Evolutionary conservation across 2,888 invertebrate genomes (phyloP), one percentile per base, ranked within the genome.

Genomic region (Spialia ferax): DNA sequence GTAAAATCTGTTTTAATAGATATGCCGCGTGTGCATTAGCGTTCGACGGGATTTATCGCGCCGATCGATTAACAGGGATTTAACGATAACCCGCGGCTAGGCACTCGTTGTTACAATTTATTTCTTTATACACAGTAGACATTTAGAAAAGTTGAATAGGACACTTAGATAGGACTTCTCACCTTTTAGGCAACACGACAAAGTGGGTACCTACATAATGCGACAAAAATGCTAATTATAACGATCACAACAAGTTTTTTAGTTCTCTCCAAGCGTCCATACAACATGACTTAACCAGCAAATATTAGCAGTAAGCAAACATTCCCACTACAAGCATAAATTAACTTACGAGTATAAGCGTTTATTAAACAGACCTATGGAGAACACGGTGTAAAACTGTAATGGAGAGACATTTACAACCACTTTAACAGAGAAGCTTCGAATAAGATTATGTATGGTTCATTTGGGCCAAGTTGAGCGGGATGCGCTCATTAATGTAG

Each of bases 401-500:
- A 66, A 60, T 63, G 55, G 35, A 29, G 45, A 18, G 56, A 59
- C 57, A 52, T 69, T 69, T 59, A 68, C 63, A 63, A 68, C 35
- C 61, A 48, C 45, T 48, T 63, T 56, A 63, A 68, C 50, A 52
- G 35, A 38, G 62, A 57, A 29, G 38, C 22, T 38, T 62, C 57
- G 42, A 52, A 50, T 50, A 38, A 38, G 50, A 56, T 68, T 68
- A 63, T 68, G 63, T 68, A 64, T 66, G 67, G 68, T 68, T 72
- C 70, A 75, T 77, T 77, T 74, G 70, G 76, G 75, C 73, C 79
- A 78, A 71, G 71, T 72, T 76, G 79, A 83, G 80, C 84, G 84
- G 87, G 84, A 87, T 85, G 80, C 84, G 86, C 77, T 87, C 87
- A 84, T 88, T 91, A 85, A 82, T 81, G 86, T 83, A 84, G 88